These are phyloP conservation scores for Tortricodes alternella DNA, from an alignment of 2,888 invertebrate genomes.

Conservation along the genomic window DNA sequence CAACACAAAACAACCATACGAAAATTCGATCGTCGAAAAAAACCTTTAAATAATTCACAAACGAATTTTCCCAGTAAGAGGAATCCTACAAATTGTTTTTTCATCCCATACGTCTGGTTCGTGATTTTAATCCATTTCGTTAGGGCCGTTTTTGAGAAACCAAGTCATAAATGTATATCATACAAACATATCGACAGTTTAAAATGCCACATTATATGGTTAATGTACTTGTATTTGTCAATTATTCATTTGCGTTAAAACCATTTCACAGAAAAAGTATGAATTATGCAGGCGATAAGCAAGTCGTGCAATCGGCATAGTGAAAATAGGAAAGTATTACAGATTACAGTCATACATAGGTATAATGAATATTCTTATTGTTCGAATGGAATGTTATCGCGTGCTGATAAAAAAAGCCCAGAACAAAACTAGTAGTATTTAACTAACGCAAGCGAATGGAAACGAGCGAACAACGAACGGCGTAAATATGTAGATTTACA, in stretches of 20 bases:
- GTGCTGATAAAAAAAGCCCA: conserved; percentile 5
- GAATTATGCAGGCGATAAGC: conserved; percentile 15
- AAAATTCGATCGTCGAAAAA: too few species aligned
- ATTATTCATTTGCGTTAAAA: conserved; percentile 12
- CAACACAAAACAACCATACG: too few species aligned
- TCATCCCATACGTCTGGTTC: too few species aligned
- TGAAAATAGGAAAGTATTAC: conserved; percentile 1
- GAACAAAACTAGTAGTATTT: background rate
- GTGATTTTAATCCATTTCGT: too few species aligned
- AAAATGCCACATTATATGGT: background rate
- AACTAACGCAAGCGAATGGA: background rate
- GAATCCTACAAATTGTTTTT: too few species aligned
- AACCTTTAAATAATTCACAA: too few species aligned
- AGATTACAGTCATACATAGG: background rate
- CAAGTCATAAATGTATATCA: too few species aligned
- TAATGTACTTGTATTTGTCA: background rate
- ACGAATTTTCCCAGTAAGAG: too few species aligned
- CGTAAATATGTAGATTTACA: too few species aligned
- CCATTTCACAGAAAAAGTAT: conserved; percentile 15
- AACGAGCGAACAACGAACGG: too few species aligned
- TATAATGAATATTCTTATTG: background rate
- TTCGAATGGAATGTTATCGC: conserved; percentile 17
- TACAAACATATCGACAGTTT: too few species aligned
- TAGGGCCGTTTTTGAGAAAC: too few species aligned
- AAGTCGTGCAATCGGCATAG: background rate